Base-by-base conservation (phyloP, 2,113 vertebrate genomes). In the Coregonus clupeaformis region DNA sequence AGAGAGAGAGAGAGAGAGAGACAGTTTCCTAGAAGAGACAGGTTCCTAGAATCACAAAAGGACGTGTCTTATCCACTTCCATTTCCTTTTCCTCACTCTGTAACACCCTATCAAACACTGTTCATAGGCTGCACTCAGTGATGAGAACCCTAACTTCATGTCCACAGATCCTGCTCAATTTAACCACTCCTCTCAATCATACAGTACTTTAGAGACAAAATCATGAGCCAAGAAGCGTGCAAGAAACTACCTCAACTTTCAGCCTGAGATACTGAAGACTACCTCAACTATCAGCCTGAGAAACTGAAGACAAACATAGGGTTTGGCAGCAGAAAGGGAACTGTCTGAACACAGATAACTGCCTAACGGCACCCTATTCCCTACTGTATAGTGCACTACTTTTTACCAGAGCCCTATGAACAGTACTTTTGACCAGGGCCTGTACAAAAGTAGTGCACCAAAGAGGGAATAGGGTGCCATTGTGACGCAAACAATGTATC, bases 321-420 rank as follows among this genome's bases (percentile, higher is more conserved):
- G 11, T 68, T 68, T 68, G 67, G 42, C 42, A 68, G 36, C 67
- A 32, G 67, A 68, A 68, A 68, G 67, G 67, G 67, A 68, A 49
- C n/a, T 22, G 67, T 68, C 67, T 68, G 67, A 68, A 68, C 22
- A 68, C 22, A 47, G 63, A 27, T 25, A 47, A 47, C 32, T 42
- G 20, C 3, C 20, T 68, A 29, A 36, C 11, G 22, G 42, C 32
- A 45, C 20, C 63, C 22, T 65, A 25, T 65, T 27, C 5, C 25
- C 59, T 9, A 25, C 36, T 42, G 36, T 52, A 18, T 18, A 52
- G 49, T 52, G 49, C 14, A 14, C 12, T 52, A 52, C 16, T 18
- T 52, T 52, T 52, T 14, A 52, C 49, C 3, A 18, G 16, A 52
- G 49, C 49, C 16, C 49, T 18, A 5, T 14, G 49, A 5, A 52